Evolutionary conservation across 2,113 vertebrate species (phyloP).

Genomic region (Paracanthobrama guichenoti): DNA sequence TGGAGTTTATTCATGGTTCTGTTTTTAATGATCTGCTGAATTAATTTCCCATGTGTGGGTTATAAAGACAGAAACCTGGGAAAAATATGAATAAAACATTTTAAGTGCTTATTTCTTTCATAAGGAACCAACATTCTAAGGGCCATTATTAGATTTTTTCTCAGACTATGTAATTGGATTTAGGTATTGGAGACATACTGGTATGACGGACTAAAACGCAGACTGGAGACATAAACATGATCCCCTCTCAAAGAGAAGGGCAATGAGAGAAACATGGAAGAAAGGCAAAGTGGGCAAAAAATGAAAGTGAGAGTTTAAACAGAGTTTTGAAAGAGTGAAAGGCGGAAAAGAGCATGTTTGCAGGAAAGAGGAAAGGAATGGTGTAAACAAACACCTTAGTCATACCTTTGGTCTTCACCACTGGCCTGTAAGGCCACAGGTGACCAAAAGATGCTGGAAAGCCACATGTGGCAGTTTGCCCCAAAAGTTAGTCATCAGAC

Average conservation of each 20-base stretch:
- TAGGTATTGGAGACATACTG: constrained; percentile 43
- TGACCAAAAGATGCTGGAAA: constrained; percentile 13
- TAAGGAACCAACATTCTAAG: constrained; percentile 45
- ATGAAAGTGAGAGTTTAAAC: constrained; percentile 51
- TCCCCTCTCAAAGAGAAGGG: neutral
- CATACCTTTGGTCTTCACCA: constrained; percentile 2
- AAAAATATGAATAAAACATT: constrained; percentile 41
- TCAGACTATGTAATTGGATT: constrained; percentile 47
- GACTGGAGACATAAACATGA: constrained; percentile 32
- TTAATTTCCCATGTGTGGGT: constrained; percentile 54
- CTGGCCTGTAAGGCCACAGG: neutral
- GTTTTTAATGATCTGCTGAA: constrained; percentile 57
- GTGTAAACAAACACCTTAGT: constrained; percentile 49
- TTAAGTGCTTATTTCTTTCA: constrained; percentile 47
- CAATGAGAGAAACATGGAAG: constrained; percentile 46
- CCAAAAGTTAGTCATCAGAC: constrained; percentile 3
- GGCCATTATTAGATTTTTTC: constrained; percentile 39
- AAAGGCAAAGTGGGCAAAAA: neutral
- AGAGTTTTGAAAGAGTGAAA: constrained; percentile 48
- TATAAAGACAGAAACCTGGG: constrained; percentile 48
- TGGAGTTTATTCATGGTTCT: constrained; percentile 53
- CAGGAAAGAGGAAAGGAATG: constrained; percentile 33
- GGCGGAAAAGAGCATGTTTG: constrained; percentile 14
- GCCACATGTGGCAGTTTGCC: neutral
- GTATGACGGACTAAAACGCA: constrained; percentile 30